A percentile compares a stretch with the other conserved stretches of the same genome.
These are phyloP conservation scores for Brenthis hecate DNA, from an alignment of 2,888 invertebrate species.

Conservation along the genomic window DNA sequence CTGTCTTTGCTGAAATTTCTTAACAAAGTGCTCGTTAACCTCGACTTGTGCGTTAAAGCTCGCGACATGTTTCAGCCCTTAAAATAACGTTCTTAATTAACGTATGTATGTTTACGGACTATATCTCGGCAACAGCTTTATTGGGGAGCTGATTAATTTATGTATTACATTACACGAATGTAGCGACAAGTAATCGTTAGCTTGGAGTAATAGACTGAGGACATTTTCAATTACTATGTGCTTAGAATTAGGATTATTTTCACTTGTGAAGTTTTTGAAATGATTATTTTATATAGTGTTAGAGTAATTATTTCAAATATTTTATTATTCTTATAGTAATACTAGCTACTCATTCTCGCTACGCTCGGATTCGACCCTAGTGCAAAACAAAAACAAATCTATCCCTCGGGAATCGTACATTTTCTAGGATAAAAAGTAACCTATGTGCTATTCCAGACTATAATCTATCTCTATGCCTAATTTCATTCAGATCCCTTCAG, in stretches of 20 bases:
- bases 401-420: too few species aligned
- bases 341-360: too few species aligned
- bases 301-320: too few species aligned
- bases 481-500: too few species aligned
- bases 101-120: constrained; percentile 15
- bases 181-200: not conserved
- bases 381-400: too few species aligned
- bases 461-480: too few species aligned
- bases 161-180: constrained; percentile 7
- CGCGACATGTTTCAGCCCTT: constrained; percentile 7
- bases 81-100: constrained; percentile 16
- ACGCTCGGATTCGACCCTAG: too few species aligned
- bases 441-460: too few species aligned
- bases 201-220: not conserved
- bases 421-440: too few species aligned
- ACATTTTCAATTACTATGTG: not conserved
- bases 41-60: constrained; percentile 1
- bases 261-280: too few species aligned
- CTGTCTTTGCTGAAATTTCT: not conserved
- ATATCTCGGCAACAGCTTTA: constrained; percentile 21
- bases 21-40: constrained; percentile 9
- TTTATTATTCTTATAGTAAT: too few species aligned
- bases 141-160: constrained; percentile 29
- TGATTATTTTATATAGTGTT: too few species aligned
- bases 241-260: not conserved